Conservation (phyloP, 2,113 vertebrate genomes). For the Dromaius novaehollandiae region DNA sequence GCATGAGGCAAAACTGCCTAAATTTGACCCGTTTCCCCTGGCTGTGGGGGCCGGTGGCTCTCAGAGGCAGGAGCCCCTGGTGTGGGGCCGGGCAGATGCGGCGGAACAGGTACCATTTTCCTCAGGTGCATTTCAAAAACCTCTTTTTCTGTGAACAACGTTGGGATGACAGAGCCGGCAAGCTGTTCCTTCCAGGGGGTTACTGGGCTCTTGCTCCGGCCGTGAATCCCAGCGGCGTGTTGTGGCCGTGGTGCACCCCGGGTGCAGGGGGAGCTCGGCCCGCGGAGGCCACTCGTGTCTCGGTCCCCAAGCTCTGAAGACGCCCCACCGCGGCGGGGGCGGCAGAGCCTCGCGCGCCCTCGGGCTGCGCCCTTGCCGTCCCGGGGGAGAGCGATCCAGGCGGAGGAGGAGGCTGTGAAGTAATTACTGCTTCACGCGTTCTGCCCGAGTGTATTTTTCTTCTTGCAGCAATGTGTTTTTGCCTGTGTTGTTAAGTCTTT, state of each 20-base stretch:
- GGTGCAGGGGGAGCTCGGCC: too few relatives aligned
- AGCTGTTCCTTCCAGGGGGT: not conserved
- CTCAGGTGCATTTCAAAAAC: not conserved
- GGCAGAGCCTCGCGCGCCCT: not conserved
- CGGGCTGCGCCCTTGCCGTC: not conserved
- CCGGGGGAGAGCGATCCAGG: not conserved
- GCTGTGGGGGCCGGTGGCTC: too few relatives aligned
- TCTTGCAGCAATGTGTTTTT: not conserved
- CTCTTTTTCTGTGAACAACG: not conserved
- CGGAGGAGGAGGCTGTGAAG: constrained; percentile 25
- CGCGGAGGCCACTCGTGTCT: too few relatives aligned
- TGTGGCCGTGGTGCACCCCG: not conserved
- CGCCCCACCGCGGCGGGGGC: too few relatives aligned
- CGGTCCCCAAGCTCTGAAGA: too few relatives aligned
- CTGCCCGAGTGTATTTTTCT: not conserved
- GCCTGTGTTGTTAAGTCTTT: not conserved
- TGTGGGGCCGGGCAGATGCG: too few relatives aligned
- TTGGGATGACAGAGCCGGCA: not conserved
- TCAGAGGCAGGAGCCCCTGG: too few relatives aligned
- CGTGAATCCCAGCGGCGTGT: not conserved
- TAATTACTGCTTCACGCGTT: constrained; percentile 19
- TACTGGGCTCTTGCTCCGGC: not conserved
- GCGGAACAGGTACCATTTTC: not conserved
- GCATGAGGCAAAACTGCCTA: too few relatives aligned
- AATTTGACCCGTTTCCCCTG: too few relatives aligned